These are phyloP conservation scores for Sminthurides bifidus DNA, from an alignment of 1,140 invertebrate genomes.

Conservation along the genomic window DNA sequence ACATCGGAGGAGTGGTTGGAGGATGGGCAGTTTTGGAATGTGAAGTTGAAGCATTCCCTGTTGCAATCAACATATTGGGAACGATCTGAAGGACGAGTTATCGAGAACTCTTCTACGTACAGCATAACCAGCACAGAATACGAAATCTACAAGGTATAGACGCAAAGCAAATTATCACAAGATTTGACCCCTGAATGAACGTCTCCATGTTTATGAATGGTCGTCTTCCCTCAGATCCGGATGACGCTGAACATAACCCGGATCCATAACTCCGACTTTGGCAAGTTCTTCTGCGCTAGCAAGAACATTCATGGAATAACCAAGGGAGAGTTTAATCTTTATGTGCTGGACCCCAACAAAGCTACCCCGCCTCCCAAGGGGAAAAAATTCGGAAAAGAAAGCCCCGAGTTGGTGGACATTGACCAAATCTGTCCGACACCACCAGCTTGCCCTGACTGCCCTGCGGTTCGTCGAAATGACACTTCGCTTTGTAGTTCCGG, in stretches of 20 bases:
- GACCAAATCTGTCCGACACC: conserved; percentile 55
- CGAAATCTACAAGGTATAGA: conserved; percentile 42
- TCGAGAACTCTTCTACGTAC: conserved; percentile 57
- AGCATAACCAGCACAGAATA: conserved; percentile 48
- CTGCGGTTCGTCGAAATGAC: conserved; percentile 15
- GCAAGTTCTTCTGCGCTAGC: conserved; percentile 66
- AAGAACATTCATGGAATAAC: conserved; percentile 68
- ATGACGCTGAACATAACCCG: conserved; percentile 65
- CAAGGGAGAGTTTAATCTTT: conserved; percentile 58
- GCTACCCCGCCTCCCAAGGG: conserved; percentile 37
- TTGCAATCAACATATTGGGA: conserved; percentile 78
- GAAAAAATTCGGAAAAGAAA: background rate
- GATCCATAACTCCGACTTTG: conserved; percentile 51
- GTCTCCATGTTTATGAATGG: background rate
- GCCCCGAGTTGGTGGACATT: conserved; percentile 38
- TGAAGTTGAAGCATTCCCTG: conserved; percentile 76
- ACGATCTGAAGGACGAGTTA: conserved; percentile 55
- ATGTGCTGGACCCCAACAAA: conserved; percentile 41
- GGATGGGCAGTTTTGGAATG: conserved; percentile 53
- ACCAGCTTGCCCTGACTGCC: conserved; percentile 34
- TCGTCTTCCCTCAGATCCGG: conserved; percentile 26
- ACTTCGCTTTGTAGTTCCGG: conserved; percentile 27
- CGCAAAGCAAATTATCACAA: background rate
- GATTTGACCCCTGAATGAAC: background rate
- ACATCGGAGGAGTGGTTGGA: conserved; percentile 54